Conservation (phyloP, 2,797 vertebrate species). For the Masticophis lateralis region DNA sequence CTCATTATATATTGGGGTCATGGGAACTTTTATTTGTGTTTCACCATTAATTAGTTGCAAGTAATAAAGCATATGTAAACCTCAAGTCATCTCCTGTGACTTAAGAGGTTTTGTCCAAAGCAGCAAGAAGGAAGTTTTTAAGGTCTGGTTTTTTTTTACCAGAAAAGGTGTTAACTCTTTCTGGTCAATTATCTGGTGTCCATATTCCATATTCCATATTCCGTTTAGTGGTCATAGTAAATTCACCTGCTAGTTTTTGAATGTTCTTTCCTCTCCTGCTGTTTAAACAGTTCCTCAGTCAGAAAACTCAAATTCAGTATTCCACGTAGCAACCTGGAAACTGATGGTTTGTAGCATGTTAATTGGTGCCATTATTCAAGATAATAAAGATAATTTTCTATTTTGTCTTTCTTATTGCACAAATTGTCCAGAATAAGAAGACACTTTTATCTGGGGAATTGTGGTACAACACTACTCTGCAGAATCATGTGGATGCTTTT, state of each 20-base stretch:
- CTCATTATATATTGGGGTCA: background rate
- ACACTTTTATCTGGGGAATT: background rate
- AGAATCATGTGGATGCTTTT: conserved; percentile 14
- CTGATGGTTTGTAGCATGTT: background rate
- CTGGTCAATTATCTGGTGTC: background rate
- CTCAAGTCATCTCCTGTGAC: background rate
- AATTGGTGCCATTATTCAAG: background rate
- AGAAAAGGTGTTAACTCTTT: background rate
- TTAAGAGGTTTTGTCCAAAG: background rate
- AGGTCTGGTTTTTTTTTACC: background rate
- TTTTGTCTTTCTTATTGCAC: background rate
- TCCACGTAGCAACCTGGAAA: background rate
- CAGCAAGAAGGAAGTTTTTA: background rate
- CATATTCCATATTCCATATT: background rate
- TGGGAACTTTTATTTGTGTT: background rate
- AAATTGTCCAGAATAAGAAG: background rate
- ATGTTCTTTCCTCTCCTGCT: background rate
- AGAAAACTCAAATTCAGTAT: background rate
- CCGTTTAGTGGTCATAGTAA: background rate
- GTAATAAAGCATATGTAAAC: background rate
- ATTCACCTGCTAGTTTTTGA: background rate
- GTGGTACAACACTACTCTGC: background rate
- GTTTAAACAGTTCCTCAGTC: background rate
- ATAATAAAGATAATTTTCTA: background rate
- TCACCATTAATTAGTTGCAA: background rate